Percentiles rank a stretch among this genome's conserved stretches.
These are phyloP conservation scores for Rhabdomys pumilio DNA, from an alignment of 2,797 vertebrate genomes.

Conservation along the genomic window DNA sequence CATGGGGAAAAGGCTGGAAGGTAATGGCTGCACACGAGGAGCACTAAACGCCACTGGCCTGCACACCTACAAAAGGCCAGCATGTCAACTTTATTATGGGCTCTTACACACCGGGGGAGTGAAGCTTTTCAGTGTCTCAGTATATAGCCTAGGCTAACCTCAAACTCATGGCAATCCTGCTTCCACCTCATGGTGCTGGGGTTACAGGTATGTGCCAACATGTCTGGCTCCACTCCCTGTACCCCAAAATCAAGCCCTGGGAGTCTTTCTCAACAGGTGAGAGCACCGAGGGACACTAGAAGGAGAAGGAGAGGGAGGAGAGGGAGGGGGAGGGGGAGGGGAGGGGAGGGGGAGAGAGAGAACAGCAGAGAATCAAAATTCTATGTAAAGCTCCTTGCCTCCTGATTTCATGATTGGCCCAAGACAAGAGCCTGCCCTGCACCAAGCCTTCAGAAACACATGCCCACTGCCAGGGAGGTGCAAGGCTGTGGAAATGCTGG, in stretches of 20 bases:
- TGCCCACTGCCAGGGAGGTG: not conserved
- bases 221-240: not conserved
- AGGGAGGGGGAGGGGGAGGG: too few relatives aligned
- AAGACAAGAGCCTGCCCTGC: not conserved
- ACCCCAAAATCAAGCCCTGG: not conserved
- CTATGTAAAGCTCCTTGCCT: not conserved
- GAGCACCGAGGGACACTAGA: not conserved
- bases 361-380: not conserved
- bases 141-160: not conserved
- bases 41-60: not conserved
- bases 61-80: not conserved
- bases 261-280: not conserved
- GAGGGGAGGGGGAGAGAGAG: too few relatives aligned
- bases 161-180: not conserved
- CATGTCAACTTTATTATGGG: not conserved
- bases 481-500: not conserved
- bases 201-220: not conserved
- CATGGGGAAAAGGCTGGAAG: not conserved
- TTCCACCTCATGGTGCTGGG: not conserved
- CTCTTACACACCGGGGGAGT: not conserved
- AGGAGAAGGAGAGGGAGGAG: too few relatives aligned
- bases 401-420: not conserved
- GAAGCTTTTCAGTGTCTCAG: not conserved
- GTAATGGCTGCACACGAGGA: not conserved
- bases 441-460: not conserved